Evolutionary conservation across 2,888 invertebrate species (phyloP).

Genomic region (Limnephilus rhombicus): DNA sequence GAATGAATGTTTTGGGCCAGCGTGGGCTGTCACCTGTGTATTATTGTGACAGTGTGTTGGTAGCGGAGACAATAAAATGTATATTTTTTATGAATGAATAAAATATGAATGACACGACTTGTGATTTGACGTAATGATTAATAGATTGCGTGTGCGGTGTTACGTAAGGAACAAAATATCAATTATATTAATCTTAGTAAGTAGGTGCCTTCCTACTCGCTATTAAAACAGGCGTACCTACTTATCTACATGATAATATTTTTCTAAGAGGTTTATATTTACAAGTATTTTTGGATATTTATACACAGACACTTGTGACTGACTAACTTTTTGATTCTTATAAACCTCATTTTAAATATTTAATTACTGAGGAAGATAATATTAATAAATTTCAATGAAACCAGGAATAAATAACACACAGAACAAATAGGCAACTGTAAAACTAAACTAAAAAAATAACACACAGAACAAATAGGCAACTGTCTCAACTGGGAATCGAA

Average conservation of each 20-base stretch:
- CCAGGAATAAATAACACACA: too few species aligned
- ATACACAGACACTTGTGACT: too few species aligned
- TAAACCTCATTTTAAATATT: too few species aligned
- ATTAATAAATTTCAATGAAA: too few species aligned
- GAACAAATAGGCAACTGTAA: too few species aligned
- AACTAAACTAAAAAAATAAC: too few species aligned
- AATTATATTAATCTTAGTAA: not conserved
- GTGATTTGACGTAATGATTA: not conserved
- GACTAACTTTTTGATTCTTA: too few species aligned
- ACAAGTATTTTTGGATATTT: too few species aligned
- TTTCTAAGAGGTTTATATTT: not conserved
- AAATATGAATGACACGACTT: not conserved
- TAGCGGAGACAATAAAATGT: not conserved
- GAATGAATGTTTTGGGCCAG: not conserved
- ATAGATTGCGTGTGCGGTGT: not conserved
- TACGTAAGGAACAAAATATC: not conserved
- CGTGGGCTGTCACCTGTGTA: not conserved
- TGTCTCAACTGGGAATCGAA: too few species aligned
- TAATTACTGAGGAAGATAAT: too few species aligned
- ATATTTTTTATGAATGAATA: conserved; percentile 1
- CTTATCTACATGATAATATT: not conserved
- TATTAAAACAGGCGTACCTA: not conserved
- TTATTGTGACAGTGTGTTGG: conserved; percentile 1
- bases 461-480: too few species aligned
- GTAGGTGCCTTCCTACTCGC: not conserved